Base-by-base conservation (phyloP, 2,797 vertebrate genomes). In the Oreochromis grahami region DNA sequence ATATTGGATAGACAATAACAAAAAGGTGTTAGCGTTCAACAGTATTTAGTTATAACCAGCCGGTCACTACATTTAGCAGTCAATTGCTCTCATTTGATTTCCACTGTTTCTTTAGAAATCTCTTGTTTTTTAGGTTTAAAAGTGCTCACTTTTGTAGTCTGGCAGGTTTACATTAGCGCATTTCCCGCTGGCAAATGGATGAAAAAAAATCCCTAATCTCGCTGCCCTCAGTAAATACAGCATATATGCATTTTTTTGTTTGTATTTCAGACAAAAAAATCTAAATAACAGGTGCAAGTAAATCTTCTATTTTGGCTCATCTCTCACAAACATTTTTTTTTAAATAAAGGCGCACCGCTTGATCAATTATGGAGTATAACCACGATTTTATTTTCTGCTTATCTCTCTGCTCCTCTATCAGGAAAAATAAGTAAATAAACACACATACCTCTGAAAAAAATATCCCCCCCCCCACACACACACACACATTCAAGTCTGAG, bases 1-100 rank as follows among this genome's bases (percentile, higher is more conserved):
- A 94, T 94, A 52, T 94, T 93, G 92, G 90, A 92, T 82, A 87
- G 91, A 92, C 88, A 90, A 91, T 88, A 92, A 92, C 83, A 89
- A 83, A 84, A 85, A 77, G 52, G 86, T 90, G 83, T 87, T 89
- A 88, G 19, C 86, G 68, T 80, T 86, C 80, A 84, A 11, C 36
- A 72, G 32, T 76, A 79, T 60, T 76, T 77, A 6, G 13, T 56
- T 77, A 63, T 5, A 43, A 81, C 24, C 21, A 55, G 26, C 8
- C n/a, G 24, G 51, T 5, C 8, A 6, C 11, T 24, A 2, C 60
- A 55, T n/a, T 15, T 3, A 3, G 5, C 15, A 38, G 13, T 50
- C 50, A 19, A 11, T 8, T 13, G 2, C 3, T 14, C 34, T 56
- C 4, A 4, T 26, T 2, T 3, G 6, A 50, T 76, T 76, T 2